Base-by-base conservation (phyloP, 2,888 invertebrate genomes). In the Thysanoteuthis rhombus region DNA sequence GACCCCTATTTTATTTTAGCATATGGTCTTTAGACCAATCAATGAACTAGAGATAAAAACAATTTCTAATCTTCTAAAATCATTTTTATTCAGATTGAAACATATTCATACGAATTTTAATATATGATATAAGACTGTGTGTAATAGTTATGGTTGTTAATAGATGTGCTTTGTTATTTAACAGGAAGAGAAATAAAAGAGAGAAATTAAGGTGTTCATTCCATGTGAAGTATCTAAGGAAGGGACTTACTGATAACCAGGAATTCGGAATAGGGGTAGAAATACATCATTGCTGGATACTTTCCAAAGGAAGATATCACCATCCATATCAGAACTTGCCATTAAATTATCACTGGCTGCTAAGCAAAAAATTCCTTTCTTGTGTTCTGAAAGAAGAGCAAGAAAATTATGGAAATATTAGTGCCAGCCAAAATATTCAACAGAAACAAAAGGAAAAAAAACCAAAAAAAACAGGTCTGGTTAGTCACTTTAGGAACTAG, bases 231-330 rank as follows among this genome's bases (percentile, higher is more conserved):
- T 52, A 2, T 52, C 25, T 52, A 75, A 75, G n/a, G 75, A 75
- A 75, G 19, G n/a, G 45, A 95, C 95, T 91, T 94, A 96, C 95
- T 96, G 95, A 45, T 95, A 93, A 36, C 96, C 96, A 36, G 94
- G 52, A 92, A 96, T 96, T 93, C 94, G 95, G 42, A 92, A 93
- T 38, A 94, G 94, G 94, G 95, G 95, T 93, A 95, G 94, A 90
- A 96, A 94, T 32, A 94, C 94, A 28, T 94, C 94, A 22, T 94
- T 93, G 75, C 93, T 94, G 25, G 93, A 94, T 6, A 94, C 91
- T 93, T 95, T 95, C 97, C 97, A 97, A 38, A 97, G 94, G 38
- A 95, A 94, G 47, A 97, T 96, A 94, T 95, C 95, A 10, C 97
- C 97, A 45, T 95, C 94, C 42, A 96, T 96, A 95, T 97, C 97